A percentile compares a stretch with the other conserved stretches of the same genome.
These are phyloP conservation scores for Hylaeus anthracinus DNA, from an alignment of 1,140 invertebrate species.

Conservation along the genomic window DNA sequence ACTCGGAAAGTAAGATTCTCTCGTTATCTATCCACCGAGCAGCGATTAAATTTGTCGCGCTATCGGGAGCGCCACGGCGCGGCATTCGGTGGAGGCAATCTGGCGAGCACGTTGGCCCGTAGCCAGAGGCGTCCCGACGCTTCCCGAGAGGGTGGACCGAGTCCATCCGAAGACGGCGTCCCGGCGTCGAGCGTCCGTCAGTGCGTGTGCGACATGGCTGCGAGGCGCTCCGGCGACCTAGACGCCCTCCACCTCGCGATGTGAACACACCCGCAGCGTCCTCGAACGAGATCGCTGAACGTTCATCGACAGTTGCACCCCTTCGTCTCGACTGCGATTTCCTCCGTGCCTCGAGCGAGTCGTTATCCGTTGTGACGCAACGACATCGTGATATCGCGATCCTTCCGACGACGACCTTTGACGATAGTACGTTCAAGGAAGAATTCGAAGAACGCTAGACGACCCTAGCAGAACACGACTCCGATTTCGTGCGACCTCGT, in stretches of 20 bases:
- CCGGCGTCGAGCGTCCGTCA: conserved; percentile 79
- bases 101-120: conserved; percentile 67
- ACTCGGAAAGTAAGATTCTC: no score
- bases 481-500: no score
- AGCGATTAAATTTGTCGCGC: neutral
- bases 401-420: neutral
- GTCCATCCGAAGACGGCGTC: conserved; percentile 77
- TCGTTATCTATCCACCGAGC: neutral
- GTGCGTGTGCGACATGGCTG: conserved; percentile 80
- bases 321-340: neutral
- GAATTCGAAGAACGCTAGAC: neutral
- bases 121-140: conserved; percentile 76
- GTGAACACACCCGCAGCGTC: conserved; percentile 57
- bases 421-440: neutral
- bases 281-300: conserved; percentile 48
- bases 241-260: conserved; percentile 69
- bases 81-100: conserved; percentile 50
- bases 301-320: conserved; percentile 24
- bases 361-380: neutral
- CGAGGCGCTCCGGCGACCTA: conserved; percentile 75
- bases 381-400: neutral
- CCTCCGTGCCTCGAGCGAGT: neutral
- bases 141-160: conserved; percentile 78
- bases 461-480: no score
- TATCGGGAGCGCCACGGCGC: conserved; percentile 47